A percentile compares a stretch with the other conserved stretches of the same genome.
Evolutionary conservation across 2,797 vertebrate species (phyloP).

Genomic region (Furcifer pardalis): DNA sequence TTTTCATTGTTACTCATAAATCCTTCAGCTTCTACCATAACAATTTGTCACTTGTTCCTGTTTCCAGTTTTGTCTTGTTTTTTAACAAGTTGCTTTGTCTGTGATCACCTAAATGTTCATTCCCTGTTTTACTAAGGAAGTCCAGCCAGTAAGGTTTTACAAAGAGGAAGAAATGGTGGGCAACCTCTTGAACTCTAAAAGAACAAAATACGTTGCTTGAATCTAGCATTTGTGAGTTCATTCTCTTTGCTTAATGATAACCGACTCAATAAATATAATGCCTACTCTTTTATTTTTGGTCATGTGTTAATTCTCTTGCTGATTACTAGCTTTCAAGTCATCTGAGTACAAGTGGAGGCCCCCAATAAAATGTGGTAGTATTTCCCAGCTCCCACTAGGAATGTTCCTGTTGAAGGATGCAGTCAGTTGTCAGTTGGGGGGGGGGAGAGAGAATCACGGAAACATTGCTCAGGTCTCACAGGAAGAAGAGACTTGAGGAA

Average conservation of each 20-base stretch:
- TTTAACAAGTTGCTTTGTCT: constrained; percentile 83
- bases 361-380: neutral
- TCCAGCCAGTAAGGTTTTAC: constrained; percentile 82
- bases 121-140: constrained; percentile 92
- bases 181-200: constrained; percentile 91
- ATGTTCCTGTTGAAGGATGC: neutral
- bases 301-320: constrained; percentile 68
- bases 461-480: neutral
- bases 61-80: constrained; percentile 79
- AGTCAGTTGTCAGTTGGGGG: neutral
- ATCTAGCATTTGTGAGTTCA: constrained; percentile 66
- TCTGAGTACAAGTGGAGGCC: constrained; percentile 1
- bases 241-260: constrained; percentile 71
- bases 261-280: constrained; percentile 63
- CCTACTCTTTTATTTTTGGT: constrained; percentile 64
- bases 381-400: neutral
- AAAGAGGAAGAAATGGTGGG: constrained; percentile 89
- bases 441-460: neutral
- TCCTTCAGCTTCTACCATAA: constrained; percentile 85
- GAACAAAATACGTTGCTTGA: constrained; percentile 62
- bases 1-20: constrained; percentile 86
- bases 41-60: constrained; percentile 89
- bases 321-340: constrained; percentile 60
- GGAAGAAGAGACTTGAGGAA: neutral
- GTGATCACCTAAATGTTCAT: constrained; percentile 79